Percentiles rank a stretch among this genome's conserved stretches.
Evolutionary conservation across 2,113 vertebrate species (phyloP).

Genomic region (Uria lomvia): DNA sequence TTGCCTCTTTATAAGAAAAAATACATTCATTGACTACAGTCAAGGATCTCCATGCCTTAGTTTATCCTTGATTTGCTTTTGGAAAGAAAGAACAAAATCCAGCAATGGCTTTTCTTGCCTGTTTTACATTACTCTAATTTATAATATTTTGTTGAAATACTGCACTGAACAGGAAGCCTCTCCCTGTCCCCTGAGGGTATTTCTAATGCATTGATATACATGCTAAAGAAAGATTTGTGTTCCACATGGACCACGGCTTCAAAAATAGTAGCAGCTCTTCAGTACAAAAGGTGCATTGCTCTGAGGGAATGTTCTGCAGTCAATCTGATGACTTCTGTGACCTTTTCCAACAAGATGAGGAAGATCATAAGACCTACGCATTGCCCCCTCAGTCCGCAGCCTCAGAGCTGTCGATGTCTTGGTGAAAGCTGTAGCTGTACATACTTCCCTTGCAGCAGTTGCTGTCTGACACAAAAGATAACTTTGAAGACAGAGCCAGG

Average conservation of each 20-base stretch:
- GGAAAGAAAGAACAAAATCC: not conserved
- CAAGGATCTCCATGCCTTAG: not conserved
- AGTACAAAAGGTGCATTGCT: conserved; percentile 26
- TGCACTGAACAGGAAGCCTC: not conserved
- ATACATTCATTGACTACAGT: not conserved
- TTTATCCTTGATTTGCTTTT: not conserved
- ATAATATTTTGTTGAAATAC: not conserved
- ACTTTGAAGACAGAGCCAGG: conserved; percentile 11
- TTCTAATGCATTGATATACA: conserved; percentile 6
- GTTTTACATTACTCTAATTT: not conserved
- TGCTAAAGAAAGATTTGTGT: conserved; percentile 27
- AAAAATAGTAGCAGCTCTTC: not conserved
- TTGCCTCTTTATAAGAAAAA: not conserved
- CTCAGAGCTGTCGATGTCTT: not conserved
- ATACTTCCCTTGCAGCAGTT: not conserved
- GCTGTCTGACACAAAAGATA: conserved; percentile 5
- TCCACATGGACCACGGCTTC: not conserved
- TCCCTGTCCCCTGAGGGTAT: not conserved
- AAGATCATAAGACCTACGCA: not conserved
- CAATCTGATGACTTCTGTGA: conserved; percentile 30
- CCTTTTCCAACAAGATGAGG: not conserved
- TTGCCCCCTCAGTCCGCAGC: not conserved
- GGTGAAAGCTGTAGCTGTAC: conserved; percentile 14
- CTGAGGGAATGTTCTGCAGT: not conserved
- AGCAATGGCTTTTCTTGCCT: not conserved